Conservation (phyloP, 1,140 invertebrate species). For the Drosophila simulans region DNA sequence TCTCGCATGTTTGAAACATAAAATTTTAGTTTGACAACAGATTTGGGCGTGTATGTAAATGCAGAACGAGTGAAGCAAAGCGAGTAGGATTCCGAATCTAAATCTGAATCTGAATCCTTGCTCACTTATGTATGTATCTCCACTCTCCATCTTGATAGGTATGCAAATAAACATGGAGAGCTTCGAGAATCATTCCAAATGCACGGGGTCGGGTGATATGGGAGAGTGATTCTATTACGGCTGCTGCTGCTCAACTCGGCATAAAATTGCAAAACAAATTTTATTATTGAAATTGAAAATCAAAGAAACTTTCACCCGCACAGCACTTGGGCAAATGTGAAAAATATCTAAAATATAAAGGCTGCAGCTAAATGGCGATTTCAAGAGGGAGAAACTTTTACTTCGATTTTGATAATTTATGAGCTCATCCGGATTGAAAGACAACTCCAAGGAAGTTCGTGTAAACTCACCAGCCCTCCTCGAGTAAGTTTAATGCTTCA, state of each 20-base stretch:
- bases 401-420: conserved; percentile 44
- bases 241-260: conserved; percentile 61
- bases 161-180: conserved; percentile 58
- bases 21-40: conserved; percentile 50
- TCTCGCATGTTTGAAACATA: conserved; percentile 39
- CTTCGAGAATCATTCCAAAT: conserved; percentile 36
- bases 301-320: conserved; percentile 46
- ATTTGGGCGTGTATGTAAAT: conserved; percentile 57
- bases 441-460: not conserved
- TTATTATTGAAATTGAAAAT: conserved; percentile 81
- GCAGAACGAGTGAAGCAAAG: conserved; percentile 15
- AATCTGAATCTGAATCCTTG: conserved; percentile 17
- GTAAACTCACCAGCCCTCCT: not conserved
- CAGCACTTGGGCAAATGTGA: not conserved
- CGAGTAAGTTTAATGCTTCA: conserved; percentile 3
- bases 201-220: conserved; percentile 18
- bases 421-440: conserved; percentile 24
- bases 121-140: conserved; percentile 50
- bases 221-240: conserved; percentile 39
- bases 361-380: conserved; percentile 16
- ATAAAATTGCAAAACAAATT: conserved; percentile 77
- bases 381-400: conserved; percentile 23
- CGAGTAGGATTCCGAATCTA: conserved; percentile 27
- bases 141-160: conserved; percentile 39
- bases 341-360: conserved; percentile 21